Evolutionary conservation across 2,113 vertebrate species (phyloP), one percentile per base, ranked within the genome.

Genomic region (Amphilophus citrinellus): DNA sequence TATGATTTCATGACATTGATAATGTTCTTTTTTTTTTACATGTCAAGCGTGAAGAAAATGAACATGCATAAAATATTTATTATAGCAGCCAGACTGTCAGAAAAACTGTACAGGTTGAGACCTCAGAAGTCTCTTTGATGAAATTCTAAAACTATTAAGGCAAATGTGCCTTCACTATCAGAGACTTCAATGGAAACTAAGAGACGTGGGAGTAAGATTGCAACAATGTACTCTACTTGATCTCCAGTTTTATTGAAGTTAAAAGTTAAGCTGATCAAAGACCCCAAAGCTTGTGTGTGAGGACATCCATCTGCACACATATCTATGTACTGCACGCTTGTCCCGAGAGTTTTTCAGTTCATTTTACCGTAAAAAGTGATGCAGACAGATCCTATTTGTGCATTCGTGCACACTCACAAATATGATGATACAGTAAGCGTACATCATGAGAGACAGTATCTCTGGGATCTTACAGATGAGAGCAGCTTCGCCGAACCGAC

Each of bases 1-100:
- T 73, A 37, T 8, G 20, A 68, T 13, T 42, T 65, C 42, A 53
- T 7, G 27, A 42, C 5, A 20, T 63, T 42, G 24, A 61, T 15
- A 20, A 58, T 63, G 30, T 66, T 83, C 78, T 60, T 77, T 79
- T 76, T 47, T 39, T 39, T 39, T 3, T 30, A 86, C 37, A 82
- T 71, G 79, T 57, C 77, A 85, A 57, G 35, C 77, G 71, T 81
- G 58, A 79, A 87, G 59, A 79, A 73, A 84, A 78, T 47, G 22
- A 91, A 81, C 71, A n/a, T 20, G 60, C 13, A 59, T 92, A 15
- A 91, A 94, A 90, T 91, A 93, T 92, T 91, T 60, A 91, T 93
- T 50, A 68, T 27, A 71, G 76, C 61, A 57, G 66, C 27, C 50
- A 73, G 77, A 84, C 83, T 22, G 22, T 85, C 87, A 89, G 87